Percentiles rank a stretch among this genome's conserved stretches.
Conservation (phyloP, 2,888 invertebrate species). For the Parnassius orleans region DNA sequence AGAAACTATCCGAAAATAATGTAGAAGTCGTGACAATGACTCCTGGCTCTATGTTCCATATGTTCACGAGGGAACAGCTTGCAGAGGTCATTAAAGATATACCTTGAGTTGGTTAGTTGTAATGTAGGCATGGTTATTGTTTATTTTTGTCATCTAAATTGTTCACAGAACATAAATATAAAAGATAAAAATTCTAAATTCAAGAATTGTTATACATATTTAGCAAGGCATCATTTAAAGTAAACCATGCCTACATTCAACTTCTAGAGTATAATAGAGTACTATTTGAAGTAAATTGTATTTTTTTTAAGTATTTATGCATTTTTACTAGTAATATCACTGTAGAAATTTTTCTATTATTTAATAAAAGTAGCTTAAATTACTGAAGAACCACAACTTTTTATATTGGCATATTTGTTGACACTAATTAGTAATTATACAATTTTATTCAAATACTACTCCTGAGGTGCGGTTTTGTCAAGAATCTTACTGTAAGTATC, state of each 20-base stretch:
- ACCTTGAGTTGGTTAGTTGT: constrained; percentile 68
- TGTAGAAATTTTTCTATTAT: constrained; percentile 32
- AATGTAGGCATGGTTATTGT: constrained; percentile 30
- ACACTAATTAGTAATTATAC: constrained; percentile 28
- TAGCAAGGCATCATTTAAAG: neutral
- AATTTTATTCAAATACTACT: constrained; percentile 67
- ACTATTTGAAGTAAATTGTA: constrained; percentile 64
- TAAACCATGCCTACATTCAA: constrained; percentile 16
- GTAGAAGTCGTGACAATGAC: constrained; percentile 99
- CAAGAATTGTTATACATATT: neutral
- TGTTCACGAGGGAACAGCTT: constrained; percentile 94
- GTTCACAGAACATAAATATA: neutral
- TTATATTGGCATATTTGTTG: neutral
- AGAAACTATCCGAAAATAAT: constrained; percentile 97
- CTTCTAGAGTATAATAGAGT: constrained; percentile 37
- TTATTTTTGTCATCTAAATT: constrained; percentile 24
- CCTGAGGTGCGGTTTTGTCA: constrained; percentile 35
- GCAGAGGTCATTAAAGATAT: constrained; percentile 92
- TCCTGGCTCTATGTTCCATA: constrained; percentile 89
- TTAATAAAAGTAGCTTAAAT: constrained; percentile 5
- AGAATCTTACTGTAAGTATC: constrained; percentile 62
- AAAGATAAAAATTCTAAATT: no score
- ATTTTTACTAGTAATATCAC: constrained; percentile 1
- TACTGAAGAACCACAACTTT: neutral
- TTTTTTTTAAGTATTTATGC: constrained; percentile 12